Base-by-base conservation (phyloP, 92 coral and sea anemone genomes). In the Umimayanthus kanabou region DNA sequence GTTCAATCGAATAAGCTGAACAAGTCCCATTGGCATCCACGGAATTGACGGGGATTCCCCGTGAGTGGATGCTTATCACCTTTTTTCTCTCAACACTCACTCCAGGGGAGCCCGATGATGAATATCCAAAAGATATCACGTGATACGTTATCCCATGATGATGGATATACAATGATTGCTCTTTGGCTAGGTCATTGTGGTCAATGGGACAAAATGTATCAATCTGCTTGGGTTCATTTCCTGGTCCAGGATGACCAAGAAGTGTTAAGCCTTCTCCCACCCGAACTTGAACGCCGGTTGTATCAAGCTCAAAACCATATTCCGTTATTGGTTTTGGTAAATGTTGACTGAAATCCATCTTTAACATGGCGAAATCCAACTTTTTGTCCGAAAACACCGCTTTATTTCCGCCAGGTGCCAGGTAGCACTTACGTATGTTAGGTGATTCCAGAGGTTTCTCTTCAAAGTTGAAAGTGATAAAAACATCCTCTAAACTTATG, bases 101-200 rank as follows among this genome's bases (percentile, higher is more conserved):
- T 29, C 77, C 77, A 11, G 77, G 77, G 40, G 77, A 73, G n/a
- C 77, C 77, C 11, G 77, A 73, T 33, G 77, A 73, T 9, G 23
- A 20, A 14, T 73, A 23, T 2, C 4, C 0, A 73, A 73, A 73
- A 10, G 77, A 73, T 33, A 45, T 29, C 45, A 73, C 77, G 30
- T 73, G 77, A 5, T 73, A 73, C 0, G 77, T 73, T 30, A 29
- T 73, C 13, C 77, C 42, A 73, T 40, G 40, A 30, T 29, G 40
- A 7, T 73, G 9, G 40, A 73, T 18, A 37, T 29, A 40, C 37
- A 73, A 5, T 40, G 18, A 37, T 2, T 73, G 18, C 77, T 33
- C n/a, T 29, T 2, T 37, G 77, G 77, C 18, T 13, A 73, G 39
- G 39, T 73, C 45, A 9, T 1, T 33, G 22, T 73, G 77, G 23